phyloP scores from a whole-genome alignment of 2,113 vertebrate genomes.

The Nerophis ophidion region DNA sequence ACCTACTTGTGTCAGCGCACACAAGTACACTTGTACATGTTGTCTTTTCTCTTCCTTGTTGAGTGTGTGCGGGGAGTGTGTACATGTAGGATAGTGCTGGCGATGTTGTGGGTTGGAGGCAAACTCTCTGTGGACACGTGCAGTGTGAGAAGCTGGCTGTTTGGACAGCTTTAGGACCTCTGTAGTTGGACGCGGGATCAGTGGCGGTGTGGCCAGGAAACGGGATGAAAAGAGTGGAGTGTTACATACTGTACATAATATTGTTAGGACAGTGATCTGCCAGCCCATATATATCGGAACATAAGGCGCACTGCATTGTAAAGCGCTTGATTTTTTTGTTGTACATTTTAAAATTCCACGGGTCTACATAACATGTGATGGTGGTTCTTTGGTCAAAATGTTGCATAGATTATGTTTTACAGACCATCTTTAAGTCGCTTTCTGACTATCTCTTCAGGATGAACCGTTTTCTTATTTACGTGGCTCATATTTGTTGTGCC shows the following conservation, averaged over 20 bases:
- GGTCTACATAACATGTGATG: no score
- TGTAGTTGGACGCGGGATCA: slow-evolving; percentile 42
- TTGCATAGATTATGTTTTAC: no score
- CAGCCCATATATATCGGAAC: no score
- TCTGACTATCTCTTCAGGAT: no score
- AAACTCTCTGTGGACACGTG: slow-evolving; percentile 45
- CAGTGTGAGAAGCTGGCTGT: slow-evolving; percentile 66
- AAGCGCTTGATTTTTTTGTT: no score
- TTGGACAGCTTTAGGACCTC: slow-evolving; percentile 66
- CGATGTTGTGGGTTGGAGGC: slow-evolving; percentile 37
- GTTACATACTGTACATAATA: slow-evolving; percentile 6
- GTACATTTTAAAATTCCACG: no score
- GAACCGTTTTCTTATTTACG: no score
- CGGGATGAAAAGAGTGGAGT: slow-evolving; percentile 14
- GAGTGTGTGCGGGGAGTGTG: slow-evolving; percentile 23
- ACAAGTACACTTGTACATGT: slow-evolving; percentile 26
- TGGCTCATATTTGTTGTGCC: no score
- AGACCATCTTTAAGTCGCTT: no score
- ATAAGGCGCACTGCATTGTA: no score
- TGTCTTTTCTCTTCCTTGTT: slow-evolving; percentile 24
- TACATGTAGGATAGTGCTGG: slow-evolving; percentile 29
- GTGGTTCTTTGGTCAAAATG: no score
- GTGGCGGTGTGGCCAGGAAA: slow-evolving; percentile 25
- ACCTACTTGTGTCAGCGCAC: slow-evolving; percentile 60
- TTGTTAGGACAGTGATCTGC: no score